Evolutionary conservation across 2,113 vertebrate genomes (phyloP), one percentile per base, ranked within the genome.

Genomic region (Helogale parvula): DNA sequence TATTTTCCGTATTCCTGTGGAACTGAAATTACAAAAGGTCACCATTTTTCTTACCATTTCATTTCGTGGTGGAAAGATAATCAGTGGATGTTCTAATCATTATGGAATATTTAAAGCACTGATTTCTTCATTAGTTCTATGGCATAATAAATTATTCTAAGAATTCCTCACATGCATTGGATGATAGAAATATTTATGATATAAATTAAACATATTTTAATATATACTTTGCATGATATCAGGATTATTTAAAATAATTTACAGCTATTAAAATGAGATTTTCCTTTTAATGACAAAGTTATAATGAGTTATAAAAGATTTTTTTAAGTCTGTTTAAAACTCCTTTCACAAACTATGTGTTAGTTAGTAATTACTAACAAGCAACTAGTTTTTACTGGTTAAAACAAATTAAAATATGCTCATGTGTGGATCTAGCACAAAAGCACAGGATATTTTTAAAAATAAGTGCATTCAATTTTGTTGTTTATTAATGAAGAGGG

Each of bases 221-320:
- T 47, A 52, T 23, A 21, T 38, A 38, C 9, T 79, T 47, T 95
- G 25, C 5, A 71, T 66, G 45, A 65, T 11, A 57, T 89, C 65
- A 93, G 29, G 47, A 92, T 97, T 83, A 47, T 38, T 96, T 91
- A 31, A 88, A 88, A 80, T 71, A 89, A 29, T 79, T 72, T 90
- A 88, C 0, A 50, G 41, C 52, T 82, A 50, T 50, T 38, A 45
- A 82, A 74, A 81, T 81, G 74, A 89, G 31, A 69, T 79, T 93
- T 88, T 79, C 27, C 6, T 68, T 33, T n/a, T 88, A 88, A 93
- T 85, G 65, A 65, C 3, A 90, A 94, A 82, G 57, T 27, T 93
- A 27, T 38, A 83, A 80, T 33, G 21, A 63, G 13, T 93, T 93
- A 93, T 35, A 57, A 90, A 89, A 29, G 1, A 11, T 11, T 90